Evolutionary conservation across 2,797 vertebrate species (phyloP), one percentile per base, ranked within the genome.

Genomic region (Melopsittacus undulatus): DNA sequence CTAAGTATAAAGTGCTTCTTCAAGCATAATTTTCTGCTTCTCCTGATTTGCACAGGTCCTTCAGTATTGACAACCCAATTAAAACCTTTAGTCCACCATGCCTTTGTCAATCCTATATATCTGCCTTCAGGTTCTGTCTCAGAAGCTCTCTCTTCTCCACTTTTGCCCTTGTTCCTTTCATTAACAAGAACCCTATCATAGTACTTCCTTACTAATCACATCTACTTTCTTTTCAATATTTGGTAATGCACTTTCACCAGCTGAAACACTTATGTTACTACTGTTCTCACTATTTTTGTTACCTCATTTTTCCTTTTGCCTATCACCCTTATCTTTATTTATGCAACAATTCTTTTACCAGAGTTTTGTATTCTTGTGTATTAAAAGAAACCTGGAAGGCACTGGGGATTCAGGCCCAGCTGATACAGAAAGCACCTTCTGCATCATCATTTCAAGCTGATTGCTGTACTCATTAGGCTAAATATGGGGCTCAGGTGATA

Each of bases 111-210:
- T n/a, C 45, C 59, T 24, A 26, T 18, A 18, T 48, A 64, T 4
- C 36, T 45, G 36, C 23, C 21, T 40, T 61, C 16, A 24, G 14
- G 9, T 36, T 81, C 23, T 75, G 40, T 11, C 32, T 38, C 48
- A 36, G 45, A 36, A 75, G 9, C 2, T 92, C 30, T 22, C 11
- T 8, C 48, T 78, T 51, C 45, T 56, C 78, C 40, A 36, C 22
- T 79, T 68, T 23, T 64, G 13, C 42, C 16, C 15, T 0, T 0
- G 0, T 36, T 52, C 17, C 38, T 56, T n/a, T 29, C 46, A 64
- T 42, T 52, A 29, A 43, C 26, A 45, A 14, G 32, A 46, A 0
- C 15, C 8, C 4, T 40, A 80, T 5, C 3, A 2, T 32, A 30
- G 12, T 10, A 8, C 30, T 38, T 51, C 23, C 10, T 91, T n/a